Base-by-base conservation (phyloP, 2,797 vertebrate genomes). In the Typhlichthys subterraneus region DNA sequence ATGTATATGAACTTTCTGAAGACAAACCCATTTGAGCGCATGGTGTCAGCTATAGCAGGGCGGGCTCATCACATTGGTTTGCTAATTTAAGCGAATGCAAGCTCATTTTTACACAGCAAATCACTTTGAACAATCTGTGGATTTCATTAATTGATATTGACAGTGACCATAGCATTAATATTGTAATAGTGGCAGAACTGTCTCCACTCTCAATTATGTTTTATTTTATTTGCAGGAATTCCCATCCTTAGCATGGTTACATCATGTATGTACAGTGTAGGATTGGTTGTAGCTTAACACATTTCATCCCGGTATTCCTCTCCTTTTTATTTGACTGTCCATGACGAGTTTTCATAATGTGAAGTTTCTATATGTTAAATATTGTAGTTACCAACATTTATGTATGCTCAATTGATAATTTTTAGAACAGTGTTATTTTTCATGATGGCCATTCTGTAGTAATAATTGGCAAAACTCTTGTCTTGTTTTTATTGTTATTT, bases 401-500 rank as follows among this genome's bases (percentile, higher is more conserved):
- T 71, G 63, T 79, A 31, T 75, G 53, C 71, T 83, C 52, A 78
- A 77, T 58, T 53, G 38, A 76, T 68, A 67, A 61, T 65, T 86
- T 86, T 88, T 87, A 89, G 85, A 69, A 87, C 80, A 85, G 85
- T 84, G 82, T 84, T 89, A 74, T 76, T 61, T 69, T 64, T 70
- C 67, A 70, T 69, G 63, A 64, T 65, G 69, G 76, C 85, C 7
- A 63, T 80, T 70, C 79, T 73, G 65, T 77, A 71, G 31, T 81
- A 79, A 74, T 75, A 73, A 81, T 75, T 86, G 89, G 84, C 77
- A 84, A 85, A 88, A 82, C 75, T 82, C 75, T 68, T 76, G 67
- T 78, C 72, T 65, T 81, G 73, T 83, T 91, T 90, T 90, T 91
- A 88, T 87, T 85, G 81, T 89, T 92, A 90, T 92, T 91, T 92